Evolutionary conservation across 2,888 invertebrate genomes (phyloP).

Genomic region (Mechanitis mazaeus): DNA sequence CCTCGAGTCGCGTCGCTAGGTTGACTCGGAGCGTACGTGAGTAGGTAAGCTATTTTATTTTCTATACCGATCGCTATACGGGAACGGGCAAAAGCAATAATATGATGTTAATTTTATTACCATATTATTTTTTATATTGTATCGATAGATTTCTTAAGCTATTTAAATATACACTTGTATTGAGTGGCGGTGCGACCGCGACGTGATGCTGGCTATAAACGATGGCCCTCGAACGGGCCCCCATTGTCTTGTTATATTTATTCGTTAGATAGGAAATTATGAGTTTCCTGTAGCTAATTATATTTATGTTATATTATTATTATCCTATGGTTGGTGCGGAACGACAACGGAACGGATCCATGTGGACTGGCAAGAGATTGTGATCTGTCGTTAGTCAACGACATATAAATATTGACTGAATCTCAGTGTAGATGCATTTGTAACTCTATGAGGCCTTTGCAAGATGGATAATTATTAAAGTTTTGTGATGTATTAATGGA

Average conservation of each 20-base stretch:
- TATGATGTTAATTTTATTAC: constrained; percentile 77
- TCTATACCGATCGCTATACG: constrained; percentile 78
- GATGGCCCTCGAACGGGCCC: constrained; percentile 54
- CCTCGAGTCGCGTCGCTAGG: constrained; percentile 43
- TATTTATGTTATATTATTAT: constrained; percentile 67
- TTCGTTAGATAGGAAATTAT: constrained; percentile 75
- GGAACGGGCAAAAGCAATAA: constrained; percentile 78
- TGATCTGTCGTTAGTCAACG: constrained; percentile 77
- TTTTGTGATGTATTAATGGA: constrained; percentile 77
- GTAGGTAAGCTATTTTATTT: constrained; percentile 44
- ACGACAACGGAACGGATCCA: constrained; percentile 66
- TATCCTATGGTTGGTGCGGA: constrained; percentile 71
- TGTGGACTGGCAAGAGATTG: constrained; percentile 75
- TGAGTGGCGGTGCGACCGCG: constrained; percentile 66
- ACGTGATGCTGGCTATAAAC: constrained; percentile 71
- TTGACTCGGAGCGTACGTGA: constrained; percentile 63
- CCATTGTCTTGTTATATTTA: constrained; percentile 73
- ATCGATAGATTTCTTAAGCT: constrained; percentile 70
- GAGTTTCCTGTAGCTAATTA: constrained; percentile 75
- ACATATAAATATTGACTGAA: constrained; percentile 78
- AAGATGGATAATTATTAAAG: constrained; percentile 76
- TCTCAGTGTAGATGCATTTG: constrained; percentile 78
- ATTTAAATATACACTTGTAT: constrained; percentile 63
- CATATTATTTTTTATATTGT: constrained; percentile 77
- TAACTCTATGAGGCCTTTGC: constrained; percentile 77